phyloP scores from a whole-genome alignment of 2,113 vertebrate species.

The Rhodinocichla rosea region DNA sequence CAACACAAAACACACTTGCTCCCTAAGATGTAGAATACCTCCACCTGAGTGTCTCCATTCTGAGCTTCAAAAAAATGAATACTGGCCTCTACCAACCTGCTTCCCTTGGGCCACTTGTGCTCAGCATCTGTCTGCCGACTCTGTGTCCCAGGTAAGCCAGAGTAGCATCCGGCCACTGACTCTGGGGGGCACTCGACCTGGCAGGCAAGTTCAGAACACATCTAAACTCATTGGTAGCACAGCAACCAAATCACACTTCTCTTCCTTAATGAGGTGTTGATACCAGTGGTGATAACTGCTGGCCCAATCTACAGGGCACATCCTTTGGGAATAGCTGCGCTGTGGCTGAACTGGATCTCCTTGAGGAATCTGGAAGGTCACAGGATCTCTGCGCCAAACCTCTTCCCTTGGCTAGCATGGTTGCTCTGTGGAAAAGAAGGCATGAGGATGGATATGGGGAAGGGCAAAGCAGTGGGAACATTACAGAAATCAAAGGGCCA shows the following conservation, averaged over 20 bases:
- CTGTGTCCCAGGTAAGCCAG: neutral
- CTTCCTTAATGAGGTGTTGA: neutral
- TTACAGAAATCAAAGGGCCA: neutral
- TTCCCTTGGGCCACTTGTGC: neutral
- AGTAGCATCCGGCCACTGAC: neutral
- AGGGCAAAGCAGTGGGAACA: neutral
- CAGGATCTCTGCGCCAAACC: neutral
- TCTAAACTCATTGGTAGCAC: neutral
- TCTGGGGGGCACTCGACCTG: neutral
- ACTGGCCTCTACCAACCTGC: neutral
- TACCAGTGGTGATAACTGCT: neutral
- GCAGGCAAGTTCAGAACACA: neutral
- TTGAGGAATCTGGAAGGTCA: neutral
- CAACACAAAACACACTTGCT: neutral
- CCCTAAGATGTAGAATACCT: neutral
- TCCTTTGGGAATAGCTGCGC: neutral
- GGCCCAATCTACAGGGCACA: neutral
- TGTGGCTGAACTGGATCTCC: neutral
- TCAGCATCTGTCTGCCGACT: neutral
- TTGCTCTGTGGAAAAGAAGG: neutral
- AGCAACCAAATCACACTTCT: neutral
- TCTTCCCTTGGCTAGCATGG: rapidly evolving
- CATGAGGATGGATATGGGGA: neutral
- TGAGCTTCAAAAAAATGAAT: neutral
- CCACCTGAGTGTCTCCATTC: neutral